These are phyloP conservation scores for Molanna angustata DNA, from an alignment of 2,888 invertebrate genomes.

Conservation along the genomic window DNA sequence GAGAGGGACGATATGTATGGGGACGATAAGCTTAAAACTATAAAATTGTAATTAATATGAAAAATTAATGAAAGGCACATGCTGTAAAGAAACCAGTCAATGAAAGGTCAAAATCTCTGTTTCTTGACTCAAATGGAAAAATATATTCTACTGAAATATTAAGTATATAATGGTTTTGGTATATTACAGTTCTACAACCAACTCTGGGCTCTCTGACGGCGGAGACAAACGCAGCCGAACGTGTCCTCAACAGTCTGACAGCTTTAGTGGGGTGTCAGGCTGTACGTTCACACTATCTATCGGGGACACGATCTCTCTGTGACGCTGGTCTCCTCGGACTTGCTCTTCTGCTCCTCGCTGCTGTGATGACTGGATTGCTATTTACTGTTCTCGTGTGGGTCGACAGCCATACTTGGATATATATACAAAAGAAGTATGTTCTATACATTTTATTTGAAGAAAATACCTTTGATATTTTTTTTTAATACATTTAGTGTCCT, in stretches of 20 bases:
- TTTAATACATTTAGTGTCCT: background rate
- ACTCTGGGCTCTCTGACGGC: constrained; percentile 73
- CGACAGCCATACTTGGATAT: constrained; percentile 96
- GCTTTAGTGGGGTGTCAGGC: constrained; percentile 80
- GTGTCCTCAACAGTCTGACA: constrained; percentile 61
- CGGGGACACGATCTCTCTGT: constrained; percentile 78
- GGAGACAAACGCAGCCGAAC: constrained; percentile 75
- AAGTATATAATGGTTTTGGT: background rate
- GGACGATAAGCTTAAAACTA: no score
- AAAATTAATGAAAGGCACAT: no score
- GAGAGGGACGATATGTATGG: no score
- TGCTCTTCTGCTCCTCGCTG: constrained; percentile 82
- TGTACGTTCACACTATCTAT: constrained; percentile 78
- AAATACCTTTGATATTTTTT: background rate
- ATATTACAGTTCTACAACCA: constrained; percentile 58
- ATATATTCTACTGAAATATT: no score
- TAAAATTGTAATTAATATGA: no score
- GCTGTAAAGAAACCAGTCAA: no score
- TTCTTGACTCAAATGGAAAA: no score
- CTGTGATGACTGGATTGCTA: constrained; percentile 82
- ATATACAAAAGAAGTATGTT: constrained; percentile 84
- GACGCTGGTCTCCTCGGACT: constrained; percentile 79
- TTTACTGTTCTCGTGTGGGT: constrained; percentile 92
- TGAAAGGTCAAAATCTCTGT: no score
- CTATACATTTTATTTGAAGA: background rate